Evolutionary conservation across 2,888 invertebrate species (phyloP), one percentile per base, ranked within the genome.

Genomic region (Macrosiphum euphorbiae): DNA sequence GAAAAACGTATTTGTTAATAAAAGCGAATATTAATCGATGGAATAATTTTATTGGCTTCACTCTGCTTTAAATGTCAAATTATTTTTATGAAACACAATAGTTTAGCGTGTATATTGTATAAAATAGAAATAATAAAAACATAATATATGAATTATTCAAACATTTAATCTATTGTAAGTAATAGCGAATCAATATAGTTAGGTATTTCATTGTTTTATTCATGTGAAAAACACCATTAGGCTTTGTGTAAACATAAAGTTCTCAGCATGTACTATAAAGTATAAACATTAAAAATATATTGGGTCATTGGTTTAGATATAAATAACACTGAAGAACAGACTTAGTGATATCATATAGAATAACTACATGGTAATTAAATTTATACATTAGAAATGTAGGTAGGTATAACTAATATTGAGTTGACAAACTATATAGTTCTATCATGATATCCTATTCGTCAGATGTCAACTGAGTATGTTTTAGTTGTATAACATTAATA

Each of bases 191-290:
- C 61, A 47, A 41, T 61, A 61, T 55, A 52, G 28, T 50, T 87
- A n/a, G 88, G 55, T 47, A 58, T 89, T 67, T 67, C 44, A 67
- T 50, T 90, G 90, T 67, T 90, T 67, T 50, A 67, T 90, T 61
- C 67, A 90, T 67, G 90, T 50, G 44, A 8, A 41, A 28, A 20
- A 89, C 28, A 8, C 58, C 16, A 89, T 16, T 41, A 89, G 89
- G 58, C 44, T 44, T 89, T 47, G 50, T 78, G 89, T 61, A 89
- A 78, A 78, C 78, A 78, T 41, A 20, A 89, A 89, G 52, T 35
- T 87, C 1, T 88, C 52, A 35, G n/a, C 20, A 11, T 52, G 24
- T 35, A 88, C 10, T 26, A 35, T 35, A 88, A 78, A 35, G 52
- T 52, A 88, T 50, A 47, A 47, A 90, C 44, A 88, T 88, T 52